phyloP scores from a whole-genome alignment of 2,888 invertebrate species.

The Apocheima hispidaria region DNA sequence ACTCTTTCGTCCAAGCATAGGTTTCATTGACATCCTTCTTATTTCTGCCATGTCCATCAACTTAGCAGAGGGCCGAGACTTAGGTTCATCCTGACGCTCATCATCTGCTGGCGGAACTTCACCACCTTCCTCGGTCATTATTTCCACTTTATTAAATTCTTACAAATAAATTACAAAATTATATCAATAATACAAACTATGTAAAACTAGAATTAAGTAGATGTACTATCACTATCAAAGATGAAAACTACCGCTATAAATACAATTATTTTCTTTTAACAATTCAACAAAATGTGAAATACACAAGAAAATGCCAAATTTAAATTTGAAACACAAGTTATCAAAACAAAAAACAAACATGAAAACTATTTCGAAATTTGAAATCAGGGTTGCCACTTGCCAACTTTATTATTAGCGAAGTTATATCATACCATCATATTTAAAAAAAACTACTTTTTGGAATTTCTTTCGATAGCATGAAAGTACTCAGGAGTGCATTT shows the following conservation, averaged over 20 bases:
- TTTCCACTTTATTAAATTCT: constrained; percentile 22
- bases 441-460: too few species aligned
- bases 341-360: background rate
- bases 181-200: constrained; percentile 4
- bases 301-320: background rate
- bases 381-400: too few species aligned
- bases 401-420: too few species aligned
- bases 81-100: constrained; percentile 30
- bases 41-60: constrained; percentile 32
- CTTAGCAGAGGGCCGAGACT: constrained; percentile 28
- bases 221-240: background rate
- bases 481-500: too few species aligned
- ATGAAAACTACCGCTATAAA: background rate
- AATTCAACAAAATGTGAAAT: background rate
- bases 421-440: too few species aligned
- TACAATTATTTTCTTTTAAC: background rate
- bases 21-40: background rate
- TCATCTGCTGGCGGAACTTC: constrained; percentile 43
- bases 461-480: too few species aligned
- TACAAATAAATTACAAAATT: constrained; percentile 16
- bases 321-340: background rate
- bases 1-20: constrained; percentile 19
- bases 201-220: background rate
- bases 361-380: background rate
- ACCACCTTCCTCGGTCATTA: constrained; percentile 58